A percentile compares a stretch with the other conserved stretches of the same genome.
Conservation (phyloP, 92 coral and sea anemone genomes). For the Hydrozoanthus gracilis region DNA sequence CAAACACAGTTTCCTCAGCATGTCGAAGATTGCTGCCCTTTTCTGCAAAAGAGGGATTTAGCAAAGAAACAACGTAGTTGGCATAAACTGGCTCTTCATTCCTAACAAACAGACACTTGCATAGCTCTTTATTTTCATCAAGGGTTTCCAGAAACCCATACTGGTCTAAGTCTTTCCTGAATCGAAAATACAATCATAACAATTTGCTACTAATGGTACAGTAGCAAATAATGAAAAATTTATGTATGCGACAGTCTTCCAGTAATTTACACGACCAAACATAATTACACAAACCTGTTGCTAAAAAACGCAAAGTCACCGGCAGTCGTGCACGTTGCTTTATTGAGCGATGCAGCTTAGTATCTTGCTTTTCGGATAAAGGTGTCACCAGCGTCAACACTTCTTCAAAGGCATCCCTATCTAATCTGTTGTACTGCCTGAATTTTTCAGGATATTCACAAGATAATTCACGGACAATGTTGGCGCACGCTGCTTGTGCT, state of each 20-base stretch:
- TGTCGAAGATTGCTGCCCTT: slow-evolving; percentile 32
- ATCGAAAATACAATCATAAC: slow-evolving; percentile 7
- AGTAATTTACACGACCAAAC: slow-evolving; percentile 2
- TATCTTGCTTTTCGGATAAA: slow-evolving; percentile 36
- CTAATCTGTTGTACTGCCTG: slow-evolving; percentile 52
- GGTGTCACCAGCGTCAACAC: slow-evolving; percentile 35
- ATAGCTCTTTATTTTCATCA: slow-evolving; percentile 8
- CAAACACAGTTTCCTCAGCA: slow-evolving; percentile 39
- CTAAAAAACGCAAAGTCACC: slow-evolving; percentile 55
- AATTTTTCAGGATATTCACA: slow-evolving; percentile 47
- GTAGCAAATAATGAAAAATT: background rate
- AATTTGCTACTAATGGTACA: slow-evolving; percentile 16
- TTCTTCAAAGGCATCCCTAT: slow-evolving; percentile 29
- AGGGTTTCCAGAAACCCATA: slow-evolving; percentile 19
- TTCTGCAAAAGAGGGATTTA: slow-evolving; percentile 64
- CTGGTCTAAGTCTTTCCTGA: slow-evolving; percentile 8
- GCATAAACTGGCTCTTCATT: slow-evolving; percentile 61
- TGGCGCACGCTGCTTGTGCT: slow-evolving; percentile 30
- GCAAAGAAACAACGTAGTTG: slow-evolving; percentile 63
- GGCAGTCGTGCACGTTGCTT: slow-evolving; percentile 47
- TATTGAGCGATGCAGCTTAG: slow-evolving; percentile 40
- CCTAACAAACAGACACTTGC: slow-evolving; percentile 59
- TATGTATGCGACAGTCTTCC: slow-evolving; percentile 16
- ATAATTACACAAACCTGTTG: slow-evolving; percentile 40
- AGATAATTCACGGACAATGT: slow-evolving; percentile 27